Percentiles rank a stretch among this genome's conserved stretches.
These are phyloP conservation scores for Heptranchias perlo DNA, from an alignment of 2,113 vertebrate genomes.

Conservation along the genomic window DNA sequence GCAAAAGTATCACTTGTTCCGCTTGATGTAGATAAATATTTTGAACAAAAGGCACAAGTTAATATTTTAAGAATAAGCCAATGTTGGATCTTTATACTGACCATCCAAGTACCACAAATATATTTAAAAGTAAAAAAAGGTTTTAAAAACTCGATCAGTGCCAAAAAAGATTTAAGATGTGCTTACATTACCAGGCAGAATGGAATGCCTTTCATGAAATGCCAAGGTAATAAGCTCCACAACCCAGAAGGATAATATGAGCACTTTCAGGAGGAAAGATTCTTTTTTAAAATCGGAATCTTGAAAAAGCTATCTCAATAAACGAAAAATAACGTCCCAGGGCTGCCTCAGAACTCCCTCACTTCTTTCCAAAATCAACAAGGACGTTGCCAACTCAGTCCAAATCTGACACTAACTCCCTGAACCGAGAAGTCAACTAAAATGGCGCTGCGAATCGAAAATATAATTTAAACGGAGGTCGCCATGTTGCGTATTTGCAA, in stretches of 20 bases:
- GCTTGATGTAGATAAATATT: not conserved
- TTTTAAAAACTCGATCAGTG: not conserved
- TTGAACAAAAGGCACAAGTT: not conserved
- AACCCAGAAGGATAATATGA: not conserved
- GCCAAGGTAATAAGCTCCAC: not conserved
- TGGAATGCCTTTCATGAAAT: not conserved
- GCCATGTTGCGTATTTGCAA: slow-evolving; percentile 80
- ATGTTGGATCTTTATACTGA: not conserved
- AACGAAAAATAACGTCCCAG: not conserved
- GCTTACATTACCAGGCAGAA: not conserved
- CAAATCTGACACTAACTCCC: not conserved
- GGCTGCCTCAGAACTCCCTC: not conserved
- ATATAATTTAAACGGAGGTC: slow-evolving; percentile 76
- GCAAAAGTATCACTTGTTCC: not conserved
- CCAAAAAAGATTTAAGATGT: not conserved
- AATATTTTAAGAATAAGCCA: not conserved
- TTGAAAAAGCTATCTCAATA: not conserved
- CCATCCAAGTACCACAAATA: not conserved
- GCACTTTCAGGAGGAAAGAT: not conserved
- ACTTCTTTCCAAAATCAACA: not conserved
- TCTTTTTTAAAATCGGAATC: not conserved
- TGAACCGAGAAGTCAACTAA: slow-evolving; percentile 55
- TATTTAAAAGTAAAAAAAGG: not conserved
- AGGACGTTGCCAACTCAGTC: not conserved
- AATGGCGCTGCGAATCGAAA: slow-evolving; percentile 80